Percentiles rank a stretch among this genome's conserved stretches.
Conservation (phyloP, 1,140 invertebrate genomes). For the Listronotus bonariensis region DNA sequence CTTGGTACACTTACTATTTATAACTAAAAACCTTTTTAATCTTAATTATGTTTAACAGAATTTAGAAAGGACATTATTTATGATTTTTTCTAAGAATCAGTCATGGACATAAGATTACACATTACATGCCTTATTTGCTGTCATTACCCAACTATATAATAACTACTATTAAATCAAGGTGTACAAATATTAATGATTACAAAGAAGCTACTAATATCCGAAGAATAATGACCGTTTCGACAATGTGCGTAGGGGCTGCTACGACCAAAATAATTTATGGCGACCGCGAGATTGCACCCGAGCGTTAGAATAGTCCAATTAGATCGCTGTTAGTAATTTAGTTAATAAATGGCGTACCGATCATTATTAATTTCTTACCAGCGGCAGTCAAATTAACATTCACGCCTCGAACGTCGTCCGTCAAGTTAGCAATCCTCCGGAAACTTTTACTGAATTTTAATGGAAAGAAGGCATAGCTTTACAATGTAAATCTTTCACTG, state of each 20-base stretch:
- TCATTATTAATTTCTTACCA: conserved; percentile 47
- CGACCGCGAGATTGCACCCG: conserved; percentile 36
- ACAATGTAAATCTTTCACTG: too few relatives aligned
- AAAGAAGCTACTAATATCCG: conserved; percentile 4
- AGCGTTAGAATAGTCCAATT: conserved; percentile 42
- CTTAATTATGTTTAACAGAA: too few relatives aligned
- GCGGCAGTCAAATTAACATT: conserved; percentile 33
- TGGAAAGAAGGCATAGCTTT: neutral
- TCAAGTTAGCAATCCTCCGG: neutral
- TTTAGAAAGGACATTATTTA: too few relatives aligned
- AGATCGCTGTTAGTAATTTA: conserved; percentile 43
- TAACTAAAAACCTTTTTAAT: too few relatives aligned
- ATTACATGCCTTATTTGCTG: too few relatives aligned
- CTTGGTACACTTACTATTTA: too few relatives aligned
- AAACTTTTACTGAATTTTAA: conserved; percentile 5
- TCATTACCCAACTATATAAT: neutral
- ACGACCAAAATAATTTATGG: conserved; percentile 38
- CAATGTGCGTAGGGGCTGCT: conserved; percentile 32
- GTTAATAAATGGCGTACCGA: conserved; percentile 46
- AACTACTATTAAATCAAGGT: conserved; percentile 12
- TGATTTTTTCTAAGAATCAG: too few relatives aligned
- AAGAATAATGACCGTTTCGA: conserved; percentile 41
- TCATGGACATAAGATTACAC: too few relatives aligned
- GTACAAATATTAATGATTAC: conserved; percentile 19
- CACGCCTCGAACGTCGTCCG: neutral